Evolutionary conservation across 2,888 invertebrate species (phyloP).

Genomic region (Colletes collaris): DNA sequence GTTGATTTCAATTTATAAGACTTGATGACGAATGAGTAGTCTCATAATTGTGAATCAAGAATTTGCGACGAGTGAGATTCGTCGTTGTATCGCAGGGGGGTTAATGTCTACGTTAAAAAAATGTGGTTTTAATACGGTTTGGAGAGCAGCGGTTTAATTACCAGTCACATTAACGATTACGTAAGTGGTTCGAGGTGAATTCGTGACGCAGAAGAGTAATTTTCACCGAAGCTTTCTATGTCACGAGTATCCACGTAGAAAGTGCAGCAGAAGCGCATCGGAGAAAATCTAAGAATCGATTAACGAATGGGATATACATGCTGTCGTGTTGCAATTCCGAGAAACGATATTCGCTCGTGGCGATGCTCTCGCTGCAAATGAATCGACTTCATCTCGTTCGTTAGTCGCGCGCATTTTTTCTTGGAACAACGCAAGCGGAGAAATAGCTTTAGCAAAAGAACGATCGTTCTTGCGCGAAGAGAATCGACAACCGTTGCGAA

Average conservation of each 20-base stretch:
- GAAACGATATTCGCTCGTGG: slow-evolving; percentile 34
- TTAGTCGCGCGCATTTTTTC: slow-evolving; percentile 32
- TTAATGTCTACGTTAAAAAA: too few relatives aligned
- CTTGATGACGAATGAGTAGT: too few relatives aligned
- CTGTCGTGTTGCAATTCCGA: slow-evolving; percentile 13
- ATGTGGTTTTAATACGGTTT: too few relatives aligned
- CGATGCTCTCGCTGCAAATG: slow-evolving; percentile 18
- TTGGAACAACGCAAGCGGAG: slow-evolving; percentile 25
- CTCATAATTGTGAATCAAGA: too few relatives aligned
- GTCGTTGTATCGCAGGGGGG: too few relatives aligned
- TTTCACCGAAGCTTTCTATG: slow-evolving; percentile 21
- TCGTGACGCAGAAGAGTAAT: background rate
- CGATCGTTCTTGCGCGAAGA: slow-evolving; percentile 30
- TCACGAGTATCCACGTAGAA: slow-evolving; percentile 13
- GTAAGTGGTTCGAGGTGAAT: background rate
- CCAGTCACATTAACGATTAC: too few relatives aligned
- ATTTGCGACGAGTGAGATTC: too few relatives aligned
- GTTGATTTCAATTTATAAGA: too few relatives aligned
- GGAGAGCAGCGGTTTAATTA: too few relatives aligned
- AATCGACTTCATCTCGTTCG: slow-evolving; percentile 34
- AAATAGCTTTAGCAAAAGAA: slow-evolving; percentile 26
- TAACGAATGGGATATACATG: slow-evolving; percentile 9
- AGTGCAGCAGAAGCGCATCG: slow-evolving; percentile 20
- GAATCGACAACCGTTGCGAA: slow-evolving; percentile 22
- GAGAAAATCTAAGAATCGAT: slow-evolving; percentile 49